Percentiles rank a stretch among this genome's conserved stretches.
Evolutionary conservation across 2,797 vertebrate genomes (phyloP).

Genomic region (Poeciliopsis presidionis): DNA sequence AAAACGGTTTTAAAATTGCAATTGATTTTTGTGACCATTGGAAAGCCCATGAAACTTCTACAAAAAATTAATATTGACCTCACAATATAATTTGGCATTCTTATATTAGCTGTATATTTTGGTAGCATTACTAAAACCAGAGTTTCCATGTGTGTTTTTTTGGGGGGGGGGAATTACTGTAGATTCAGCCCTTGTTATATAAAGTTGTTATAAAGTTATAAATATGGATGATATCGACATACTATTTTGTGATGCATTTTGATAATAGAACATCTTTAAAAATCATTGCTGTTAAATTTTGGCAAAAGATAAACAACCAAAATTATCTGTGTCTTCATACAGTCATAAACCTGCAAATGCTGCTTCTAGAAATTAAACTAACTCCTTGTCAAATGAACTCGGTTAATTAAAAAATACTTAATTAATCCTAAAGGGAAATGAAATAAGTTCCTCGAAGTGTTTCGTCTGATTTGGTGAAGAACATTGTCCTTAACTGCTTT

Average conservation of each 20-base stretch:
- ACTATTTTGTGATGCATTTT: neutral
- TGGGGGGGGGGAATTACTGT: neutral
- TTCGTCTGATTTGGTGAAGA: neutral
- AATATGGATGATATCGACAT: neutral
- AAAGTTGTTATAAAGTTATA: too few relatives aligned
- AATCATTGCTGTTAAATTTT: too few relatives aligned
- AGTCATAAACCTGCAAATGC: neutral
- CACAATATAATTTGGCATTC: neutral
- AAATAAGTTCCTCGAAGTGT: neutral
- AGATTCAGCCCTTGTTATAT: neutral
- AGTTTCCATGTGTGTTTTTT: too few relatives aligned
- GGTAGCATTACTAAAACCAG: neutral
- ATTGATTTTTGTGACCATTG: neutral
- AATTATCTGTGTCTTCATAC: neutral
- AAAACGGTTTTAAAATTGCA: neutral
- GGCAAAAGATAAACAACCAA: neutral
- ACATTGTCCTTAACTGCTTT: conserved; percentile 74
- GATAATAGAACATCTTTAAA: neutral
- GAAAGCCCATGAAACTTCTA: neutral
- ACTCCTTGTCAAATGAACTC: neutral
- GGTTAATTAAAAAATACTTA: neutral
- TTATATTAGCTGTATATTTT: neutral
- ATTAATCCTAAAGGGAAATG: too few relatives aligned
- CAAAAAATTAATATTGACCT: neutral
- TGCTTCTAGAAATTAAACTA: neutral